These are phyloP conservation scores for Rhogogaster chlorosoma DNA, from an alignment of 2,888 invertebrate species.

Conservation along the genomic window DNA sequence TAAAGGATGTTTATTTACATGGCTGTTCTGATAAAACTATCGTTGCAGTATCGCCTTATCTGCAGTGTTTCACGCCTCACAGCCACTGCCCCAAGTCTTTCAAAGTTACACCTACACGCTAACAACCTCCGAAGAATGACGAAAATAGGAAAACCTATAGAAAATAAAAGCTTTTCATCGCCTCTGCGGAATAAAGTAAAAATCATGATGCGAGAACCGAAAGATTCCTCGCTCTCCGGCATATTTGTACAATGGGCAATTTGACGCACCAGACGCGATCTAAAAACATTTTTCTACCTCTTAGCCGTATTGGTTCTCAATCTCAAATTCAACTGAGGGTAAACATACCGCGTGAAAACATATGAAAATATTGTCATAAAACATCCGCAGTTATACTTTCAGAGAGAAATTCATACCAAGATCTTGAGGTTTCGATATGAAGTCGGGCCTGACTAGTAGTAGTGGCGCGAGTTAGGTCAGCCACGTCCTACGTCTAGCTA, in stretches of 20 bases:
- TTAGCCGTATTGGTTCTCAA: background rate
- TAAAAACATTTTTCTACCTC: background rate
- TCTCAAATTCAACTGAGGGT: background rate
- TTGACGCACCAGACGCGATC: background rate
- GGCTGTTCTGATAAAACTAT: background rate
- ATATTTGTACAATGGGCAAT: background rate
- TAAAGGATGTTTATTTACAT: background rate
- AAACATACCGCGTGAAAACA: background rate
- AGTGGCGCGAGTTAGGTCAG: background rate
- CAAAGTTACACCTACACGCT: background rate
- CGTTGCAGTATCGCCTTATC: background rate
- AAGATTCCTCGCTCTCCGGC: background rate
- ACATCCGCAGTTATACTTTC: background rate
- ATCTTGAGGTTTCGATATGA: background rate
- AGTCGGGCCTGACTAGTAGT: background rate
- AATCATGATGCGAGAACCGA: background rate
- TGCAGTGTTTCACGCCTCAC: slow-evolving; percentile 42
- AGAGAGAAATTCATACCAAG: background rate
- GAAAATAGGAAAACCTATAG: slow-evolving; percentile 25
- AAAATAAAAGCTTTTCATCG: background rate
- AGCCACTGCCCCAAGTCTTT: slow-evolving; percentile 35
- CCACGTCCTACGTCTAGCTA: background rate
- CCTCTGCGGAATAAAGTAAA: background rate
- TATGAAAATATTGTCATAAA: background rate
- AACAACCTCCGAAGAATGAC: background rate